Evolutionary conservation across 2,113 vertebrate species (phyloP), one percentile per base, ranked within the genome.

Genomic region (Tychaedon coryphoeus): DNA sequence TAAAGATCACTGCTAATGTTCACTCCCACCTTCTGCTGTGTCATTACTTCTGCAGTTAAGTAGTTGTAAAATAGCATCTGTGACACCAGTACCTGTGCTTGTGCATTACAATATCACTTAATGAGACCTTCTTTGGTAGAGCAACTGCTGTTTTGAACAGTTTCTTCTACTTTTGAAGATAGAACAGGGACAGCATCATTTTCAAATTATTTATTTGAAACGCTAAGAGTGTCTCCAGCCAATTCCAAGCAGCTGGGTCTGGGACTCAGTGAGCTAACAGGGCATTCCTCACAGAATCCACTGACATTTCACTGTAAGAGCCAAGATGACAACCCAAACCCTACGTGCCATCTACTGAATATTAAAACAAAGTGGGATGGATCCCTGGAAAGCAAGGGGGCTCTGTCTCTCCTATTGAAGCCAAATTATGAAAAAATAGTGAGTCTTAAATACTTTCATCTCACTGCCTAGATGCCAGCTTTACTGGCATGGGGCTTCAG

Each of bases 121-220:
- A 97, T 96, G 96, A 98, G 95, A 79, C 84, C 43, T 73, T 84
- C 86, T 90, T 84, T 76, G 80, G 87, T 88, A 51, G 47, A 93
- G 54, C 93, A 96, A 97, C 95, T 91, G 96, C 95, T 96, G 85
- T 88, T 97, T 92, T 88, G 84, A 97, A 84, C 92, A 79, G 89
- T 88, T 96, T 92, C 74, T 92, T 90, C 90, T 81, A 77, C 75
- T 95, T 93, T 75, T 90, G 75, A 94, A 97, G 96, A 94, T 75
- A 86, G 82, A 82, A 71, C 14, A 79, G 70, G 36, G 91, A 90
- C 79, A 89, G 56, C 69, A 96, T 93, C 2, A 62, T 92, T 97
- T 97, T 87, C 76, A 91, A 95, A 96, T 97, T 97, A 96, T 96
- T 96, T 95, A 95, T 97, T 93, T 94, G 90, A 84, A 94, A 96